Percentiles rank a stretch among this genome's conserved stretches.
These are phyloP conservation scores for Invenusta paracnida DNA, from an alignment of 2,888 invertebrate genomes.

Conservation along the genomic window DNA sequence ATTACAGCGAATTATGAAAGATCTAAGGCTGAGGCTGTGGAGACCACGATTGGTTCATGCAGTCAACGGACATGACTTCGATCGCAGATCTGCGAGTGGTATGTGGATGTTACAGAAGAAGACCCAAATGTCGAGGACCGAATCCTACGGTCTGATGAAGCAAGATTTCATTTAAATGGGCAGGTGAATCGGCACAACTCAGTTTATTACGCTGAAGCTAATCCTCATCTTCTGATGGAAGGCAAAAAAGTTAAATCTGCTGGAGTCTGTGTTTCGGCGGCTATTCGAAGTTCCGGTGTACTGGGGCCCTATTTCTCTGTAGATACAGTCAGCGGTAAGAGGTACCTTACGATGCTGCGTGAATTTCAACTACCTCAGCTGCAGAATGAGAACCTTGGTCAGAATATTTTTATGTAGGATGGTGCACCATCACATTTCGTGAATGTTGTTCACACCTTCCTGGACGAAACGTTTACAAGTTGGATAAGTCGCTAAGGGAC, in stretches of 20 bases:
- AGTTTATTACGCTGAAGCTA: slow-evolving; percentile 17
- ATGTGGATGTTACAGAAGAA: slow-evolving; percentile 1
- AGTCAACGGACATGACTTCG: slow-evolving; percentile 32
- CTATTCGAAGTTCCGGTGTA: slow-evolving; percentile 32
- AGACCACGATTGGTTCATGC: slow-evolving; percentile 32
- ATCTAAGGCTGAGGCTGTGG: slow-evolving; percentile 24
- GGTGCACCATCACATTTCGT: slow-evolving; percentile 24
- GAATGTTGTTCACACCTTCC: slow-evolving; percentile 27
- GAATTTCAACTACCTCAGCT: slow-evolving; percentile 27
- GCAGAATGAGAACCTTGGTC: slow-evolving; percentile 24
- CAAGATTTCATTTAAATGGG: slow-evolving; percentile 32
- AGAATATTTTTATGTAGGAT: slow-evolving; percentile 30
- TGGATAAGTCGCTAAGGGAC: background rate
- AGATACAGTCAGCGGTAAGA: slow-evolving; percentile 26
- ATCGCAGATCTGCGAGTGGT: slow-evolving; percentile 33
- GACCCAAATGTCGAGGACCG: slow-evolving; percentile 33
- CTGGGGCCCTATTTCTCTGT: slow-evolving; percentile 24
- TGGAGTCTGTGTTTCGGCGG: slow-evolving; percentile 23
- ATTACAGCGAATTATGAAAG: slow-evolving; percentile 33
- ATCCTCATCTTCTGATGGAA: slow-evolving; percentile 32
- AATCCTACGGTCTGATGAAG: slow-evolving; percentile 12
- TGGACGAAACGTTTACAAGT: too few relatives aligned
- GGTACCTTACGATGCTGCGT: slow-evolving; percentile 19
- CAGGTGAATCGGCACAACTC: slow-evolving; percentile 27
- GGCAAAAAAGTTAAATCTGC: slow-evolving; percentile 22